Conservation (phyloP, 2,113 vertebrate genomes). For the Odocoileus hemionus region DNA sequence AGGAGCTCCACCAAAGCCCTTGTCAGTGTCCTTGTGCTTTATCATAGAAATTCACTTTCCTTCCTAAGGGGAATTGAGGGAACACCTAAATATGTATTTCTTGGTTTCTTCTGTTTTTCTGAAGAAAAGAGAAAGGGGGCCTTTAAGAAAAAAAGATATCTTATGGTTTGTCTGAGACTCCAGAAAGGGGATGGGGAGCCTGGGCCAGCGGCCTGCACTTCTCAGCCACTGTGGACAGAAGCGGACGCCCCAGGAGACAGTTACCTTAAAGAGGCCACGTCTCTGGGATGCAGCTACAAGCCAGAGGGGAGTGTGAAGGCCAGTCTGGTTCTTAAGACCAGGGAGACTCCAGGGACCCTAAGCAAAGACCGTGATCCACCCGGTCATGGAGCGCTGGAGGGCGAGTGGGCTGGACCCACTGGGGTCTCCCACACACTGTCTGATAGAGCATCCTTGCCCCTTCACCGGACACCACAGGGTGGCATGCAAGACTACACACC, state of each 20-base stretch:
- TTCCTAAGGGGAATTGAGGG: neutral
- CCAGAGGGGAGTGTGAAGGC: neutral
- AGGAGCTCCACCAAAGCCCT: accelerated
- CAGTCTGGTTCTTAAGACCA: neutral
- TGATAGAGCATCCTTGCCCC: accelerated
- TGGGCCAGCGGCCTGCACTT: accelerated
- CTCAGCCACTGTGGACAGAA: neutral
- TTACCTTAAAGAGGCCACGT: neutral
- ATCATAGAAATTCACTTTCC: neutral
- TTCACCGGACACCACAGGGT: neutral
- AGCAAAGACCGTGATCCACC: neutral
- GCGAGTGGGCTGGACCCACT: accelerated
- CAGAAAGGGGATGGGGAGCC: neutral
- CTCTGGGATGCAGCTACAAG: neutral
- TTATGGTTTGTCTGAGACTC: neutral
- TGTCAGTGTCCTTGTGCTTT: neutral
- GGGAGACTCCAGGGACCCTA: neutral
- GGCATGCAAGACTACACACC: accelerated
- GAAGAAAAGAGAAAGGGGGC: neutral
- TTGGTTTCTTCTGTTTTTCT: neutral
- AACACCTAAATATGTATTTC: accelerated
- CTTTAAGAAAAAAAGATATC: neutral
- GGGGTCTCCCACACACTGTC: accelerated
- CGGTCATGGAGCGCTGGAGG: accelerated
- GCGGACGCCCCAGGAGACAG: accelerated